Conservation (phyloP, 2,113 vertebrate species). For the Maccullochella peelii region DNA sequence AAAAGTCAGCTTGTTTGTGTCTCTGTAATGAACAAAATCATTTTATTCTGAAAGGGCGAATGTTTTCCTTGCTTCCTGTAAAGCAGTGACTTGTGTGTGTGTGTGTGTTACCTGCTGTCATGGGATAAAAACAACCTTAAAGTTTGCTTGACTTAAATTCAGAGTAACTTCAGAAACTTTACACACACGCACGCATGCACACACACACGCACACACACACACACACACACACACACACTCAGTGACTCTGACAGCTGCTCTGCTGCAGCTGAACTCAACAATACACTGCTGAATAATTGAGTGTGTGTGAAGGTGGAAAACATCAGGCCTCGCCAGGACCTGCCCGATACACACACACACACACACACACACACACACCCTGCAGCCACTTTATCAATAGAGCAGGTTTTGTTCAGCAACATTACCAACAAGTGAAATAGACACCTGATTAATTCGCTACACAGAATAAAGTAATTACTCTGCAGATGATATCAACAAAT, state of each 20-base stretch:
- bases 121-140: background rate
- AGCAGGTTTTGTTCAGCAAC: too few relatives aligned
- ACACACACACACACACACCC: constrained; percentile 6
- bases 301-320: constrained; percentile 53
- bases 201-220: background rate
- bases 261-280: constrained; percentile 40
- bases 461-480: too few relatives aligned
- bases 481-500: too few relatives aligned
- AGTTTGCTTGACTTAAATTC: constrained; percentile 4
- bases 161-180: constrained; percentile 11
- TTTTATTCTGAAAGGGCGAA: background rate
- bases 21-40: background rate
- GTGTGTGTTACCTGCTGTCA: background rate
- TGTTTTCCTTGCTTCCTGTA: background rate
- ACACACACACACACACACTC: constrained; percentile 14
- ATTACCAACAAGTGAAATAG: too few relatives aligned
- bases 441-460: too few relatives aligned
- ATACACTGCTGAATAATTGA: constrained; percentile 63
- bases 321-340: constrained; percentile 32
- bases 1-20: too few relatives aligned
- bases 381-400: too few relatives aligned
- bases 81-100: too few relatives aligned
- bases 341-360: constrained; percentile 12
- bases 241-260: constrained; percentile 37
- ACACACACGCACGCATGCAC: background rate